A percentile compares a stretch with the other conserved stretches of the same genome.
Conservation (phyloP, 2,888 invertebrate species). For the Belgica antarctica region DNA sequence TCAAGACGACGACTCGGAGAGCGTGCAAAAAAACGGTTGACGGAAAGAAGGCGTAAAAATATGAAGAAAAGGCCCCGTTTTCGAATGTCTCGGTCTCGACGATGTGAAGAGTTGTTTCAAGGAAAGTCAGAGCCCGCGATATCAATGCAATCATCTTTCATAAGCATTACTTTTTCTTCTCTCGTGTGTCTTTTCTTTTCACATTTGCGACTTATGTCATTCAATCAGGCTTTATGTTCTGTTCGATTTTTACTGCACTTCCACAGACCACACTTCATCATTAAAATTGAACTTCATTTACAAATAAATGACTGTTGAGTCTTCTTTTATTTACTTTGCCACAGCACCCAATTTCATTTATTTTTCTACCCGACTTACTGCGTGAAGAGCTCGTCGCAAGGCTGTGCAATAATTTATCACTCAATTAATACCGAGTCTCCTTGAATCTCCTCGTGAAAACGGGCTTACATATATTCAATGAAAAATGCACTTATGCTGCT, state of each 20-base stretch:
- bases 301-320: constrained; percentile 32
- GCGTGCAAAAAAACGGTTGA: constrained; percentile 5
- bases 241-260: background rate
- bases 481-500: constrained; percentile 25
- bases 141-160: constrained; percentile 36
- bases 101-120: constrained; percentile 18
- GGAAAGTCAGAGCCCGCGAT: constrained; percentile 38
- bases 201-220: constrained; percentile 31
- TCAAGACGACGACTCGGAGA: background rate
- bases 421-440: constrained; percentile 34
- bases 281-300: constrained; percentile 39
- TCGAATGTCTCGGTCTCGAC: background rate
- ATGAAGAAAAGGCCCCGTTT: constrained; percentile 12
- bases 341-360: background rate
- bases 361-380: background rate
- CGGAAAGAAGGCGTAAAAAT: background rate
- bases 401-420: constrained; percentile 30
- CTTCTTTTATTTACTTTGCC: constrained; percentile 28
- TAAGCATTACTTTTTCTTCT: constrained; percentile 23
- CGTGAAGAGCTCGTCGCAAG: background rate
- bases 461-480: constrained; percentile 31
- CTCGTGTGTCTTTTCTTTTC: background rate
- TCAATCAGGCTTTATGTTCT: constrained; percentile 21
- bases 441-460: constrained; percentile 23
- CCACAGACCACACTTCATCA: background rate